Percentiles rank a stretch among this genome's conserved stretches.
phyloP scores from a whole-genome alignment of 2,888 invertebrate species.

The Brachyptera putata region DNA sequence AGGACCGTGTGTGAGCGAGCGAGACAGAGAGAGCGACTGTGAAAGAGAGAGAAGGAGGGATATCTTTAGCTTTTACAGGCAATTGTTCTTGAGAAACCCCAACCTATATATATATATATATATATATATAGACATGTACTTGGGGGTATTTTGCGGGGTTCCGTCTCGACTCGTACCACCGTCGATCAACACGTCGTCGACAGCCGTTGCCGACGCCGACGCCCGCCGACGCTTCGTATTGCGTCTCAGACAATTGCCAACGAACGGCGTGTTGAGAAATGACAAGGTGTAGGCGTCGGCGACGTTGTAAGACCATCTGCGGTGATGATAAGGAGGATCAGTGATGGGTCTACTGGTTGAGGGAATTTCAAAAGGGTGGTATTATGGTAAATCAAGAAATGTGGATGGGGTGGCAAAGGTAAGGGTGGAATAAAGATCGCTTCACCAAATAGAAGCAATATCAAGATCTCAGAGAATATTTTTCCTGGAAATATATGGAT shows the following conservation, averaged over 20 bases:
- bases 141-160: constrained; percentile 1
- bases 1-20: too few species aligned
- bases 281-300: constrained; percentile 1
- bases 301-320: neutral
- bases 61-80: too few species aligned
- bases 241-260: constrained; percentile 8
- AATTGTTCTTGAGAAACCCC: too few species aligned
- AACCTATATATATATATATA: too few species aligned
- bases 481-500: too few species aligned
- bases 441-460: too few species aligned
- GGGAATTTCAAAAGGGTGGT: neutral
- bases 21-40: too few species aligned
- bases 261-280: neutral
- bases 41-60: too few species aligned
- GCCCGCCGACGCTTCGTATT: neutral
- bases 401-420: neutral
- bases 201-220: neutral
- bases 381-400: neutral
- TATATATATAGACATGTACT: too few species aligned
- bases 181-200: neutral
- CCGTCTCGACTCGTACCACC: neutral
- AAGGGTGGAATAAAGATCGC: neutral
- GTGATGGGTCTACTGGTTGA: neutral
- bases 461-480: too few species aligned
- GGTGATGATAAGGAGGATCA: constrained; percentile 3